Conservation (phyloP, 1,140 invertebrate species). For the Drosophila ogumai region DNA sequence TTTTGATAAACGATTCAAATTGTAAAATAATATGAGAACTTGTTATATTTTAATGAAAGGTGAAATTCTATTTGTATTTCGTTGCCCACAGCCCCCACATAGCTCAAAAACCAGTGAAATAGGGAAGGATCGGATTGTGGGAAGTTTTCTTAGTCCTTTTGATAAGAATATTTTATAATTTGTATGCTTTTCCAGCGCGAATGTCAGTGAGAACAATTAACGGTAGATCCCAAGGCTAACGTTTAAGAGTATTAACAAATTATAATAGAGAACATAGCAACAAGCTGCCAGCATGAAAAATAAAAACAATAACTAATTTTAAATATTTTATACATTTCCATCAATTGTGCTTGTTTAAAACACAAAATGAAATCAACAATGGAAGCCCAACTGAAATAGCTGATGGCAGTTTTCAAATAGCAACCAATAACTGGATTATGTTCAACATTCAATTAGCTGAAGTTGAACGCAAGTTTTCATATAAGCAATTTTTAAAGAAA, state of each 20-base stretch:
- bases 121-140: conserved; percentile 17
- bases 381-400: conserved; percentile 40
- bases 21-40: conserved; percentile 48
- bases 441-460: conserved; percentile 57
- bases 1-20: conserved; percentile 67
- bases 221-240: conserved; percentile 66
- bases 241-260: conserved; percentile 53
- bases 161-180: conserved; percentile 43
- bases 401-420: conserved; percentile 48
- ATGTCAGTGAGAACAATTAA: conserved; percentile 44
- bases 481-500: conserved; percentile 74
- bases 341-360: conserved; percentile 66
- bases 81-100: conserved; percentile 9
- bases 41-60: conserved; percentile 48
- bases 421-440: conserved; percentile 59
- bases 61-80: conserved; percentile 54
- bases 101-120: conserved; percentile 16
- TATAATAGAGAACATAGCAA: conserved; percentile 65
- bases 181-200: conserved; percentile 54
- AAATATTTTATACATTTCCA: conserved; percentile 74
- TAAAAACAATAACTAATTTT: conserved; percentile 83
- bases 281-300: conserved; percentile 78
- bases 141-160: conserved; percentile 45
- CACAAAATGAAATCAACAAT: conserved; percentile 16
- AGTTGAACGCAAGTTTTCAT: conserved; percentile 60